phyloP scores from a whole-genome alignment of 1,140 invertebrate genomes.

The Drosophila malerkotliana region DNA sequence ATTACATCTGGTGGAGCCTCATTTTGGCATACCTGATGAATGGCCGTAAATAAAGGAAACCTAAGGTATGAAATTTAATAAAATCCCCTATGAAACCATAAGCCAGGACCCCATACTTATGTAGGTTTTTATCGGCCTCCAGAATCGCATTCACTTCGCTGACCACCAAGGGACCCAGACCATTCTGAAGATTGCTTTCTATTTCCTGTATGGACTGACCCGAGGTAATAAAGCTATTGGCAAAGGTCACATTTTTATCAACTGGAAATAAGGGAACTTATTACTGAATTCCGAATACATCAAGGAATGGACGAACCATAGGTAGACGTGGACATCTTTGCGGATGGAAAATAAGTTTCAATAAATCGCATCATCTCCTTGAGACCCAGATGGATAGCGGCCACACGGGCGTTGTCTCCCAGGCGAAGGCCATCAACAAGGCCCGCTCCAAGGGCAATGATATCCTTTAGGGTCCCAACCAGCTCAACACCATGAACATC shows the following conservation, averaged over 20 bases:
- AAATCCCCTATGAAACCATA: background rate
- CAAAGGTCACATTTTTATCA: constrained; percentile 96
- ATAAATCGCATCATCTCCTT: constrained; percentile 99
- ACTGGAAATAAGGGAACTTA: constrained; percentile 73
- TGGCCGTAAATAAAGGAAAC: constrained; percentile 97
- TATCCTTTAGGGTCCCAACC: constrained; percentile 98
- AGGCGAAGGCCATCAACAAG: constrained; percentile 96
- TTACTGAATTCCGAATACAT: background rate
- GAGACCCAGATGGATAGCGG: constrained; percentile 97
- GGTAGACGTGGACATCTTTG: constrained; percentile 95
- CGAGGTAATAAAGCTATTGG: constrained; percentile 96
- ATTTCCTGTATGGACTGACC: constrained; percentile 95
- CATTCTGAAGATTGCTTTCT: constrained; percentile 97
- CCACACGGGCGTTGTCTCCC: constrained; percentile 99
- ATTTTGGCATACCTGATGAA: constrained; percentile 95
- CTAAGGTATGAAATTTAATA: constrained; percentile 84
- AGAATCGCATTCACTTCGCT: constrained; percentile 97
- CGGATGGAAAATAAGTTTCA: constrained; percentile 92
- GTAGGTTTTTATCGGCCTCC: constrained; percentile 91
- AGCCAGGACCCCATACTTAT: constrained; percentile 86
- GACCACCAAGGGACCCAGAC: constrained; percentile 98
- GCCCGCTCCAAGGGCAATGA: constrained; percentile 98
- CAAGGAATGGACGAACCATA: constrained; percentile 88
- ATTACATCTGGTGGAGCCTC: constrained; percentile 91
- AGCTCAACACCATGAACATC: constrained; percentile 98